Evolutionary conservation across 2,113 vertebrate genomes (phyloP), one percentile per base, ranked within the genome.

Genomic region (Sceloporus tristichus): DNA sequence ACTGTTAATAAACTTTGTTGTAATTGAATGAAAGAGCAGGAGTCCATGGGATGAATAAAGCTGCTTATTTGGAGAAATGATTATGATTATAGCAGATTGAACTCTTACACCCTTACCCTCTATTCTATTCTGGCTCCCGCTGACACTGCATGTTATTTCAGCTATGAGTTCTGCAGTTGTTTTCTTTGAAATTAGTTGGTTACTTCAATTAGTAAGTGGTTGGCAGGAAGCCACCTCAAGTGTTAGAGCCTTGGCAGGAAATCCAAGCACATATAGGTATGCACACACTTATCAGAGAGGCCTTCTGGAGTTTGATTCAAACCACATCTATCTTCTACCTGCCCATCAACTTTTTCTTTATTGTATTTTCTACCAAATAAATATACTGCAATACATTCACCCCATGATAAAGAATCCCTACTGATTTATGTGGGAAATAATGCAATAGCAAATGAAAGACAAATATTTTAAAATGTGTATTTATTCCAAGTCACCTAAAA

Each of bases 41-140:
- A 68, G 62, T 29, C 38, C 80, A 56, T 54, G n/a, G 59, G 65
- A 74, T 82, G 80, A 84, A 88, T 84, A 88, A 88, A 77, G 42
- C 80, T 70, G 73, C 74, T 88, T 88, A 75, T 87, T 88, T 82
- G 73, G 77, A 83, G 42, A 78, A 88, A 88, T 77, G n/a, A 75
- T 83, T 77, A 83, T 83, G 81, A 83, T 88, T 83, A 78, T 38
- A 48, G 42, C 80, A 68, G 76, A 87, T 75, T 54, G 86, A 87
- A 87, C 86, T 87, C 56, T 65, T 75, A 77, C 65, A 65, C 65
- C 42, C 81, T 83, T 48, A 65, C 68, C 27, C 40, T 82, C 79
- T 82, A 56, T 54, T 87, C 70, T 76, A 25, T 81, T 82, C 73
- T 75, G 29, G 71, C 79, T 53, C 86, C 74, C 21, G 79, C 86